phyloP scores from a whole-genome alignment of 2,113 vertebrate genomes.

The Malurus melanocephalus region DNA sequence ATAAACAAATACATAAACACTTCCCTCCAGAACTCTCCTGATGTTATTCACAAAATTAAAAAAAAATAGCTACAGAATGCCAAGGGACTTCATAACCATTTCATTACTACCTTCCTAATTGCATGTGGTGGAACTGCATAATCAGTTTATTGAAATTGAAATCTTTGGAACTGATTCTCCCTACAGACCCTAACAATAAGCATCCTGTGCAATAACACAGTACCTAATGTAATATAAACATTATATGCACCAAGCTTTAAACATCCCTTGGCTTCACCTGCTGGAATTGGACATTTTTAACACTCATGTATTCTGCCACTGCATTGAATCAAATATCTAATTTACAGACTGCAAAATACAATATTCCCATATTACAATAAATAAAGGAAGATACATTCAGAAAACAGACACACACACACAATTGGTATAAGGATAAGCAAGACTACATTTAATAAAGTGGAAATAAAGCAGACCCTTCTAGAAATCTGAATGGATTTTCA shows the following conservation, averaged over 20 bases:
- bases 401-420: conserved; percentile 51
- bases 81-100: conserved; percentile 86
- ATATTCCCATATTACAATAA: conserved; percentile 80
- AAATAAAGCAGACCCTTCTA: conserved; percentile 57
- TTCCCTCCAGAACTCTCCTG: conserved; percentile 81
- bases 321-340: conserved; percentile 78
- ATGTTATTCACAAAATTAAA: conserved; percentile 96
- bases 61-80: conserved; percentile 69
- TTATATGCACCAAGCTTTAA: conserved; percentile 77
- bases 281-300: conserved; percentile 74
- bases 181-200: conserved; percentile 80
- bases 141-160: conserved; percentile 91
- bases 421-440: conserved; percentile 61
- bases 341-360: conserved; percentile 79
- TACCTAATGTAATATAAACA: conserved; percentile 80
- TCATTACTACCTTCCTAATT: conserved; percentile 87
- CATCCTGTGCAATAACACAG: conserved; percentile 76
- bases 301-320: conserved; percentile 67
- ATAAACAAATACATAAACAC: conserved; percentile 93
- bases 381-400: conserved; percentile 66
- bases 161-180: conserved; percentile 84
- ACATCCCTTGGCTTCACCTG: conserved; percentile 59
- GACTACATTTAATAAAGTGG: conserved; percentile 62
- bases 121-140: conserved; percentile 76
- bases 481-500: conserved; percentile 63